Evolutionary conservation across 2,888 invertebrate genomes (phyloP), one percentile per base, ranked within the genome.

Genomic region (Auanema freiburgensis): DNA sequence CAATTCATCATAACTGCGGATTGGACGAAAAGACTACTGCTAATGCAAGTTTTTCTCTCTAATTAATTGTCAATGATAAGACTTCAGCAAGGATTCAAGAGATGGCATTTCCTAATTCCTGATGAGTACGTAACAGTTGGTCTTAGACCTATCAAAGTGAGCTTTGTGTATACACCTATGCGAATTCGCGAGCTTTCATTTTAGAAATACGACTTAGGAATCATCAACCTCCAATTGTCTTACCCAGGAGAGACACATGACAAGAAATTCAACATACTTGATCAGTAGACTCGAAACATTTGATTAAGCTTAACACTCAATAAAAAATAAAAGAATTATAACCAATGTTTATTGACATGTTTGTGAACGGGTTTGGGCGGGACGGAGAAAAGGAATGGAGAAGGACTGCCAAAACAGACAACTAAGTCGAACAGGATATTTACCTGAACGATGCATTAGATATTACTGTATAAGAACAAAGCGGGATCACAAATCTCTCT

Each of bases 111-210:
- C 40, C 63, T 63, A 33, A 57, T 72, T 43, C 72, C 72, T 41
- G 69, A 67, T 49, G 69, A 69, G 49, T 72, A 72, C 43, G 72
- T 72, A 14, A 72, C 72, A n/a, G 23, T 69, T 5, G 72, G 72
- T 33, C 50, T 55, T 23, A 66, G 67, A 24, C 66, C 72, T 6
- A 51, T 67, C 53, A 69, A 72, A 41, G 67, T 65, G 5, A 25
- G 60, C 14, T 52, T 52, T 10, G 5, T 18, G 14, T 52, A 2
- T 8, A 23, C 24, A 18, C 56, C 10, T 25, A 18, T 56, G 40
- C 10, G 25, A 12, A 14, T 18, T 54, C 11, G 8, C 11, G 25
- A 41, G 43, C 16, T 43, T 21, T 43, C 4, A 12, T 53, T 54
- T 18, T 23, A 60, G 56, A 50, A 24, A 8, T 72, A 69, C 44